Evolutionary conservation across 2,888 invertebrate genomes (phyloP).

Genomic region (Dione juno): DNA sequence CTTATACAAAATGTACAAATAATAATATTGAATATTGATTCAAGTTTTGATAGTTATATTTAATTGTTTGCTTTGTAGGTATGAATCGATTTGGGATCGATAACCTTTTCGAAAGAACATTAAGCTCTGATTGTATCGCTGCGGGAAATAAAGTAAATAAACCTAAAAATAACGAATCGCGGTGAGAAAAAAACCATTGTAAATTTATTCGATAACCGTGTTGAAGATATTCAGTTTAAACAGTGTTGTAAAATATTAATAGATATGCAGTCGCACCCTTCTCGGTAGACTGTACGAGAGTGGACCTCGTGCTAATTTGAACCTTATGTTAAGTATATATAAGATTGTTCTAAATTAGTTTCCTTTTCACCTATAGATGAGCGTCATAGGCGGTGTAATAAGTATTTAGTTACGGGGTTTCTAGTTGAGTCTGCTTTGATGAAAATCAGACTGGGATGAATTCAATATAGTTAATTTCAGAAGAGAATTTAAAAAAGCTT

Average conservation of each 20-base stretch:
- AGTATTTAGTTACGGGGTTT: conserved; percentile 56
- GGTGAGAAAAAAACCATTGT: conserved; percentile 24
- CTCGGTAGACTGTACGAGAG: conserved; percentile 25
- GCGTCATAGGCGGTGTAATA: conserved; percentile 48
- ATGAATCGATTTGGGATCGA: conserved; percentile 18
- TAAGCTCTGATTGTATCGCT: conserved; percentile 23
- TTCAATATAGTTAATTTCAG: conserved; percentile 44
- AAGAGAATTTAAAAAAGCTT: conserved; percentile 33
- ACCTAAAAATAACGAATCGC: conserved; percentile 16
- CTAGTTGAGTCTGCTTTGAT: conserved; percentile 46
- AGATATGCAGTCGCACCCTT: conserved; percentile 68
- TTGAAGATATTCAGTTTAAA: conserved; percentile 62
- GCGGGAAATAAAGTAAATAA: conserved; percentile 15
- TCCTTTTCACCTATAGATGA: conserved; percentile 3
- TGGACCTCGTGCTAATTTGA: conserved; percentile 31
- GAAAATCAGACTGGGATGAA: conserved; percentile 47
- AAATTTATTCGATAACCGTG: conserved; percentile 44
- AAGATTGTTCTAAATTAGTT: conserved; percentile 20
- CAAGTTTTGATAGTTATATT: conserved; percentile 17
- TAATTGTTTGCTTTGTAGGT: conserved; percentile 8
- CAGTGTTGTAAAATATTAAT: conserved; percentile 78
- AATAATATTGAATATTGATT: not conserved
- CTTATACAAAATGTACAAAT: conserved; percentile 2
- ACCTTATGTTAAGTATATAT: conserved; percentile 16
- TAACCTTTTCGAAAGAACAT: conserved; percentile 19